These are phyloP conservation scores for Cordylochernes scorpioides DNA, from an alignment of 2,888 invertebrate genomes.

Conservation along the genomic window DNA sequence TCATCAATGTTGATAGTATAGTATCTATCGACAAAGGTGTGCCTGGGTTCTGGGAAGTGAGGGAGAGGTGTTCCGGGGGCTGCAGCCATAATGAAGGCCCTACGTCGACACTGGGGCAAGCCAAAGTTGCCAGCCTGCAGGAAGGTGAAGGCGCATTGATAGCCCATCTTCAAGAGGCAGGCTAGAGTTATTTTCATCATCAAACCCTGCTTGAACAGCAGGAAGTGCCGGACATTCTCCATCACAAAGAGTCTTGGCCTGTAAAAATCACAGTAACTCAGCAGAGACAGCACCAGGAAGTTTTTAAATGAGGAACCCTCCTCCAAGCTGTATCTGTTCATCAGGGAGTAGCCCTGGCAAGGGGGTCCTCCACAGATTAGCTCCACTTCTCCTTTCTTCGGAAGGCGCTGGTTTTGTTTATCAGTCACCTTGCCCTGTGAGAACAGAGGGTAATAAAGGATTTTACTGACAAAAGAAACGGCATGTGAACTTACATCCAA, in stretches of 20 bases:
- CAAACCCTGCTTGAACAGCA: constrained; percentile 49
- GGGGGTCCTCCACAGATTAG: constrained; percentile 60
- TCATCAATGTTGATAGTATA: too few species aligned
- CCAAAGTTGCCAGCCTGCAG: constrained; percentile 62
- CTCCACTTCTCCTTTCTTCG: constrained; percentile 51
- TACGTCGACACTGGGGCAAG: constrained; percentile 47
- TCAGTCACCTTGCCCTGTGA: constrained; percentile 20
- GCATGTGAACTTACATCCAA: constrained; percentile 29
- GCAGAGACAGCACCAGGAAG: constrained; percentile 48
- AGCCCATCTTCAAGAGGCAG: constrained; percentile 51
- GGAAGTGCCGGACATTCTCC: constrained; percentile 63
- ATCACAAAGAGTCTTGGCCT: constrained; percentile 52
- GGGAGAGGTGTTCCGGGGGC: constrained; percentile 49
- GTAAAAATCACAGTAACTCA: constrained; percentile 60
- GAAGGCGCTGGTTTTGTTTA: constrained; percentile 28
- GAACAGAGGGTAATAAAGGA: constrained; percentile 14
- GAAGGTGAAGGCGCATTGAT: constrained; percentile 61
- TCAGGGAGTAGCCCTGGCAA: constrained; percentile 65
- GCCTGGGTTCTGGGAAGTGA: constrained; percentile 45
- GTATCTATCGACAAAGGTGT: constrained; percentile 40
- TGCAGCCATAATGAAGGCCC: constrained; percentile 47
- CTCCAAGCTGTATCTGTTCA: constrained; percentile 58
- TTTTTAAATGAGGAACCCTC: constrained; percentile 63
- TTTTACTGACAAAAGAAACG: background rate
- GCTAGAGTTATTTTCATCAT: constrained; percentile 48